These are phyloP conservation scores for Nesometra sesokonis DNA, from an alignment of 35 echinoderm and acorn worm species.

Conservation along the genomic window DNA sequence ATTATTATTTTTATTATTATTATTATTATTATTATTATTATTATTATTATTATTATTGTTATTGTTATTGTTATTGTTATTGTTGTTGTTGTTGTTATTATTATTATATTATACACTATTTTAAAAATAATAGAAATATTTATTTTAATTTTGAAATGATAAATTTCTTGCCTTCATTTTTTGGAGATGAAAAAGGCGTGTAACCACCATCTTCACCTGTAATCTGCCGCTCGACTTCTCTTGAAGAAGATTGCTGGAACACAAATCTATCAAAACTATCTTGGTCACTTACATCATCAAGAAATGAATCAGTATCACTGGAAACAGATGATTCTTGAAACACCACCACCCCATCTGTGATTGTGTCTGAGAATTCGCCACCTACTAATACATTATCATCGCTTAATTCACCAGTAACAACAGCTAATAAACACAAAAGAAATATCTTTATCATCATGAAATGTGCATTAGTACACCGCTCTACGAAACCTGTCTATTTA, in stretches of 20 bases:
- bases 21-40: too few relatives aligned
- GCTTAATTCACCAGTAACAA: neutral
- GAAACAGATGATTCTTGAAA: neutral
- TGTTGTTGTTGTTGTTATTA: too few relatives aligned
- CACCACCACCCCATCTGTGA: neutral
- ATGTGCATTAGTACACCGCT: neutral
- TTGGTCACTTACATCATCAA: too few relatives aligned
- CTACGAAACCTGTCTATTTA: neutral
- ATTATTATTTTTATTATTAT: too few relatives aligned
- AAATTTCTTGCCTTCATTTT: neutral
- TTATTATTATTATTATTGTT: too few relatives aligned
- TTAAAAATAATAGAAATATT: too few relatives aligned
- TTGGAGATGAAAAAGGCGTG: neutral
- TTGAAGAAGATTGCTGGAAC: neutral
- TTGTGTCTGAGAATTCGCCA: neutral
- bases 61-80: too few relatives aligned
- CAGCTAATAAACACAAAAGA: neutral
- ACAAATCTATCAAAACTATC: neutral
- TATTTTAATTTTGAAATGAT: too few relatives aligned
- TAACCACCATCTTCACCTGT: neutral
- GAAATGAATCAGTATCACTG: neutral
- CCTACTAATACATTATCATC: neutral
- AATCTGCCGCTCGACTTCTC: neutral
- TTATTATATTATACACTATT: too few relatives aligned
- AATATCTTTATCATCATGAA: neutral